A percentile compares a stretch with the other conserved stretches of the same genome.
phyloP scores from a whole-genome alignment of 2,797 vertebrate genomes.

The Rachycentron canadum region DNA sequence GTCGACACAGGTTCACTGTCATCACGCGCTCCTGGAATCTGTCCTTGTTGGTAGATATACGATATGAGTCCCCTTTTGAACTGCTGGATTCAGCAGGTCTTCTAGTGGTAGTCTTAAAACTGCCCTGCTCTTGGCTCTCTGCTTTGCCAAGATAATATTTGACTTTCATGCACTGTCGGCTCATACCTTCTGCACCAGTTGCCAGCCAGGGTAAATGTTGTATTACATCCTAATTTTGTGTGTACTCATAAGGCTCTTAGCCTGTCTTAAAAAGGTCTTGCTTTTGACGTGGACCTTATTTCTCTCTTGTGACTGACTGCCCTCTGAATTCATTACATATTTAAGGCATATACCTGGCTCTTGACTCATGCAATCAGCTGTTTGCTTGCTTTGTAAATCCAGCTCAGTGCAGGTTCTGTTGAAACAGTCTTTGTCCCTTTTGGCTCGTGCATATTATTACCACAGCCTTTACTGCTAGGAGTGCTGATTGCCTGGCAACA shows the following conservation, averaged over 20 bases:
- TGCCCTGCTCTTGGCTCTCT: constrained; percentile 47
- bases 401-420: constrained; percentile 54
- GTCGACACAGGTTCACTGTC: constrained; percentile 28
- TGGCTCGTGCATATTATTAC: constrained; percentile 59
- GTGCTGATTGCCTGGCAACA: constrained; percentile 66
- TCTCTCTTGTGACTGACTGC: constrained; percentile 14
- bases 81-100: constrained; percentile 36
- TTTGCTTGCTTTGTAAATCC: constrained; percentile 61
- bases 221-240: constrained; percentile 40
- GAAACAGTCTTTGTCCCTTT: constrained; percentile 63
- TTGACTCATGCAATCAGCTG: constrained; percentile 59
- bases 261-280: constrained; percentile 35
- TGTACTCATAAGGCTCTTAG: constrained; percentile 45
- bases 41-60: constrained; percentile 44
- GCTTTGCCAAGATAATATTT: constrained; percentile 62
- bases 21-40: constrained; percentile 27
- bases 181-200: constrained; percentile 42
- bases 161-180: constrained; percentile 51
- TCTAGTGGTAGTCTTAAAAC: constrained; percentile 38
- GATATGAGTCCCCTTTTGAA: constrained; percentile 33
- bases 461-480: constrained; percentile 32
- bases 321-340: constrained; percentile 42
- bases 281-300: constrained; percentile 36
- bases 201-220: constrained; percentile 30
- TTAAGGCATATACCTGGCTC: constrained; percentile 29